Base-by-base conservation (phyloP, 2,888 invertebrate species). In the Cheilosia urbana region DNA sequence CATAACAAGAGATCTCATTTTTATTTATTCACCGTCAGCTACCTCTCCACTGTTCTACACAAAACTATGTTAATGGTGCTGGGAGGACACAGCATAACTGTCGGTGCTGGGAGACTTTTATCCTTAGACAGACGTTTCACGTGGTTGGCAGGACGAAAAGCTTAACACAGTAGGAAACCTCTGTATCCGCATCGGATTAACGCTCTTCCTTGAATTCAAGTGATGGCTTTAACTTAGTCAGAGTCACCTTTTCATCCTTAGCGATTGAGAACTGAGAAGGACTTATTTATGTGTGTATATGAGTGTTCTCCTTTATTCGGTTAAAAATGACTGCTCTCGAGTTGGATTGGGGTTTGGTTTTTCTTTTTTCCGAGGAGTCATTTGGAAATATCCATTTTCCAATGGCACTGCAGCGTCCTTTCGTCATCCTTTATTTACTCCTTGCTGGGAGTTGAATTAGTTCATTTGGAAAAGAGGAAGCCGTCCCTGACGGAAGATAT, bases 21-120 rank as follows among this genome's bases (percentile, higher is more conserved):
- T 82, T 76, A 65, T 81, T 71, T 81, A 65, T 76, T 81, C 57
- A 60, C 65, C 65, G 51, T 21, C 24, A 13, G 2, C 51, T 13
- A 13, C 13, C 42, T 34, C 53, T 58, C 24, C 11, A 34, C 6
- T 53, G 5, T 21, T 30, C 27, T 40, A 21, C 11, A 45, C 27
- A 17, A 45, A n/a, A 57, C 42, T 55, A 19, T 45, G 27, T 55
- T 45, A 65, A 51, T 37, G 34, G 49, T 15, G 45, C 7, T 30
- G 21, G 7, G 19, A 53, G 53, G 45, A 73, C 7, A 63, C 53
- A 51, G 53, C 51, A 62, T 45, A 66, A 27, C 57, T 40, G 19
- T 57, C 34, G 65, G 19, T n/a, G 30, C 30, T 30, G 42, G 1
- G 34, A 40, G 45, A 30, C 65, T 57, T 37, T 37, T 37, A 37